Conservation (phyloP, 1,140 invertebrate genomes). For the Aphidius gifuensis region DNA sequence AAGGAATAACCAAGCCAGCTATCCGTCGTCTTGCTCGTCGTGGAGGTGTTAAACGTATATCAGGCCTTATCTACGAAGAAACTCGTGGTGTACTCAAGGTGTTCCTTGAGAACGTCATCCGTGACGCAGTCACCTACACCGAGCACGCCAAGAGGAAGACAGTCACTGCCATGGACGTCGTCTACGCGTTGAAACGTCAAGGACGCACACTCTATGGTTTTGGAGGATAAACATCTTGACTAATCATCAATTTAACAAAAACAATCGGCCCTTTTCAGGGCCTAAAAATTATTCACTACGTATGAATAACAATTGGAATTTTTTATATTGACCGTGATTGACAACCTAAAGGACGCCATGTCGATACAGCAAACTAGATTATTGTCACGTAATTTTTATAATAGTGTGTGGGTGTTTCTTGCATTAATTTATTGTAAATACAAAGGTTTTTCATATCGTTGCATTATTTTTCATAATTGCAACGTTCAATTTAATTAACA, state of each 20-base stretch:
- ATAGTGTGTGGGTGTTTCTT: too few species aligned
- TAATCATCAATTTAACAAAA: background rate
- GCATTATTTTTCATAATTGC: too few species aligned
- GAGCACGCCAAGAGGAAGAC: conserved; percentile 8
- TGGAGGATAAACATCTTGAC: background rate
- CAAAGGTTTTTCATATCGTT: too few species aligned
- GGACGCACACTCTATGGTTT: conserved; percentile 4
- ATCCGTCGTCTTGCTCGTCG: conserved; percentile 10
- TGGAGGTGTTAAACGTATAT: conserved; percentile 4
- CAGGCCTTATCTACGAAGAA: conserved; percentile 2
- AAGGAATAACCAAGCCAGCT: conserved; percentile 4
- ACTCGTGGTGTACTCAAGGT: conserved; percentile 11
- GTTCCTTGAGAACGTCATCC: conserved; percentile 7
- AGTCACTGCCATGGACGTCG: conserved; percentile 3
- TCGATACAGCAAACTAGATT: too few species aligned
- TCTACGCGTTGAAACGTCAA: conserved; percentile 11
- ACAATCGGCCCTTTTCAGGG: conserved; percentile 12
- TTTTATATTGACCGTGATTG: too few species aligned
- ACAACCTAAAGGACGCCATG: too few species aligned
- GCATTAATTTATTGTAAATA: too few species aligned
- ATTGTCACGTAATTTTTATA: too few species aligned
- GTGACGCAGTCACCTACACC: background rate
- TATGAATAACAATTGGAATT: background rate
- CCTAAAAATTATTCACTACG: background rate
- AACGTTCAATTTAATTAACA: too few species aligned